Percentiles rank a stretch among this genome's conserved stretches.
phyloP scores from a whole-genome alignment of 2,797 vertebrate genomes.

The Harpagifer antarcticus region DNA sequence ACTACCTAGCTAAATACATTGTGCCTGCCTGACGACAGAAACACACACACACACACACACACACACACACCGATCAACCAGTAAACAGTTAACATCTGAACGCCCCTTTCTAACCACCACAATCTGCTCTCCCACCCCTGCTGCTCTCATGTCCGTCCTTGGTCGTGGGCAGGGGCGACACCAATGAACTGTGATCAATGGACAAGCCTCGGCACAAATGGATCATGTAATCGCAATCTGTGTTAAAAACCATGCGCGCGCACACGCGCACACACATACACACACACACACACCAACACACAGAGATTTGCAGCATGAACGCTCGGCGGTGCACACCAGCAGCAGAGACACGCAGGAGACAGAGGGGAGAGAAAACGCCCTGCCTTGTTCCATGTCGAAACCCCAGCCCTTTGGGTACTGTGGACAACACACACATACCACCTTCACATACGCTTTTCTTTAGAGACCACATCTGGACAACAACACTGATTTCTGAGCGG shows the following conservation, averaged over 20 bases:
- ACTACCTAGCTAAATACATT: constrained; percentile 26
- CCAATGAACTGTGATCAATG: constrained; percentile 50
- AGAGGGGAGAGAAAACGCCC: constrained; percentile 86
- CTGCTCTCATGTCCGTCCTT: constrained; percentile 53
- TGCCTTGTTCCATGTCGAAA: constrained; percentile 79
- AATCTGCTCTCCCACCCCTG: constrained; percentile 45
- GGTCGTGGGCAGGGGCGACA: constrained; percentile 39
- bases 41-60: too few relatives aligned
- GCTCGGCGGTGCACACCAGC: constrained; percentile 53
- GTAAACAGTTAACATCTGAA: constrained; percentile 61
- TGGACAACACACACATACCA: constrained; percentile 41
- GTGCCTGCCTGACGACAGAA: constrained; percentile 32
- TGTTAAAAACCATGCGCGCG: not conserved
- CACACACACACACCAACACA: not conserved
- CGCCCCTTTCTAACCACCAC: constrained; percentile 45
- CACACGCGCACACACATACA: not conserved
- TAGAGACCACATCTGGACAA: constrained; percentile 48
- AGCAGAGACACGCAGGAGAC: constrained; percentile 74
- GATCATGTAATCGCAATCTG: constrained; percentile 47
- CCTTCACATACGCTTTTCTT: constrained; percentile 31
- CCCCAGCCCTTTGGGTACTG: constrained; percentile 53
- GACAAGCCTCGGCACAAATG: constrained; percentile 33
- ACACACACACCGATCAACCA: constrained; percentile 9
- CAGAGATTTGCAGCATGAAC: constrained; percentile 27
- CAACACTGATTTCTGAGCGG: constrained; percentile 35